These are phyloP conservation scores for Himantopus leucocephalus DNA, from an alignment of 2,113 vertebrate genomes.

Conservation along the genomic window DNA sequence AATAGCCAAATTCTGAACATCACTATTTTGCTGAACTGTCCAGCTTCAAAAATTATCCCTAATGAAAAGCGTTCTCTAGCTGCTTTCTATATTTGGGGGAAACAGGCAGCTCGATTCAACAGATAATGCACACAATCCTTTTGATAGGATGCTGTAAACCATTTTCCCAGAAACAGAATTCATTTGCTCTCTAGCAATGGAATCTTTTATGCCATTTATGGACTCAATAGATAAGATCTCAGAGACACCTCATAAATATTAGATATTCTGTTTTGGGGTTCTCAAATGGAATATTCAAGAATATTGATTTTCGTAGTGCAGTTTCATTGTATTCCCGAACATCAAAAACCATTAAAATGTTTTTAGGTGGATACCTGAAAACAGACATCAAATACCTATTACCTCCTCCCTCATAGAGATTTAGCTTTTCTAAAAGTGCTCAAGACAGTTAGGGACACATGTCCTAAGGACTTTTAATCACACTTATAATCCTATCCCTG, in stretches of 20 bases:
- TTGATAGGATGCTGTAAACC: not conserved
- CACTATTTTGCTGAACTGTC: not conserved
- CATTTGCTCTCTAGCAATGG: not conserved
- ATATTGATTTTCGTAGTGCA: not conserved
- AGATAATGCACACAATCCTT: not conserved
- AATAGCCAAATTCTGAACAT: not conserved
- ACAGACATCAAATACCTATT: not conserved
- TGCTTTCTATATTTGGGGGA: not conserved
- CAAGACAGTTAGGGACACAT: not conserved
- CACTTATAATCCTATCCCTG: not conserved
- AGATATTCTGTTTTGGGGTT: not conserved
- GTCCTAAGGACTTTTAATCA: not conserved
- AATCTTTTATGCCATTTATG: not conserved
- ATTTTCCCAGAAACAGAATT: not conserved
- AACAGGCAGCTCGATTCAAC: not conserved
- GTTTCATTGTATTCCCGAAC: accelerated
- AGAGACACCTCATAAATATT: not conserved
- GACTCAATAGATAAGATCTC: not conserved
- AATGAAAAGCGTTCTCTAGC: not conserved
- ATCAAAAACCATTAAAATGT: not conserved
- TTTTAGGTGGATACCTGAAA: not conserved
- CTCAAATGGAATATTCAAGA: not conserved
- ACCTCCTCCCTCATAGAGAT: not conserved
- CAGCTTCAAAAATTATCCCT: not conserved
- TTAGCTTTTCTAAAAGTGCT: not conserved